Base-by-base conservation (phyloP, 2,888 invertebrate species). In the Drosophila trichaetosa region DNA sequence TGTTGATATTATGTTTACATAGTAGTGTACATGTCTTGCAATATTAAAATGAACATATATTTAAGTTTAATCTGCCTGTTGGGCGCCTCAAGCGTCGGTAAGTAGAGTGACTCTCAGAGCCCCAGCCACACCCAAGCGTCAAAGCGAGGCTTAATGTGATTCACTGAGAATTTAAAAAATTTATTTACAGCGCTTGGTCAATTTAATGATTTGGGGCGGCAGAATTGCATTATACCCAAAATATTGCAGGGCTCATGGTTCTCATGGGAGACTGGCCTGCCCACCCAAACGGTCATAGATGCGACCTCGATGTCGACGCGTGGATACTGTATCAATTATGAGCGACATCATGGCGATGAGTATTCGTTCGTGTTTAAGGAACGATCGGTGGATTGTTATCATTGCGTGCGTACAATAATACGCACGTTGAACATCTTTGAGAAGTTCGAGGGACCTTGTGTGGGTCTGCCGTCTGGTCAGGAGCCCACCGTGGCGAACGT, bases 161-260 rank as follows among this genome's bases (percentile, higher is more conserved):
- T 83, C 80, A 89, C 75, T 59, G n/a, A 13, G 29, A 57, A 53
- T 46, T 31, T 8, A 11, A 13, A 21, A 38, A 61, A 48, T 4
- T 48, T 13, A 61, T 31, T 80, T 80, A 18, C 65, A 87, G 87
- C 61, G 2, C 29, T 75, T 2, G 69, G 78, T 42, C 80, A 78
- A 64, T 89, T 74, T 21, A 90, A 91, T 73, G 76, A 87, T 27
- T 46, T 91, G 36, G 81, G 89, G 65, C 85, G 81, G 33, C 81
- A 79, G n/a, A 73, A 76, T 59, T 97, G 97, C 92, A 94, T 95
- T 33, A 97, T 98, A 90, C 98, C 98, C 34, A 91, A 95, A 76
- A 95, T 97, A 53, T 93, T 98, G 57, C 94, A 97, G 87, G 98
- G 98, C 70, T 95, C 97, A 38, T 98, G 98, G 98, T 98, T 97